Base-by-base conservation (phyloP, 1,140 invertebrate species). In the Aplysia californica region DNA sequence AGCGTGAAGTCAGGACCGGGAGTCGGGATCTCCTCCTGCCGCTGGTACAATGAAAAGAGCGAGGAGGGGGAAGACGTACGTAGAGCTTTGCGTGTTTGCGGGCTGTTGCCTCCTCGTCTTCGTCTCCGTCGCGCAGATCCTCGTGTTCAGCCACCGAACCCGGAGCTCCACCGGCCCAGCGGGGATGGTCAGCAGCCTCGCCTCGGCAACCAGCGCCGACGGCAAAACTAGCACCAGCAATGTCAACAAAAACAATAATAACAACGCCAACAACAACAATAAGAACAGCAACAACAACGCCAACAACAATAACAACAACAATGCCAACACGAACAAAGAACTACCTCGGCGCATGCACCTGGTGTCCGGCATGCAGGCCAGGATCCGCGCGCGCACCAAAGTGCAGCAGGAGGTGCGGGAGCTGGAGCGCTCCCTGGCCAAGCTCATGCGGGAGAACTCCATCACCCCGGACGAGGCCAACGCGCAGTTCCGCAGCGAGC, bases 31-130 rank as follows among this genome's bases (percentile, higher is more conserved):
- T 50, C 10, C 44, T 10, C 26, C 26, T n/a, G n/a, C n/a, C n/a
- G n/a, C n/a, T n/a, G n/a, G n/a, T n/a, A n/a, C n/a, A n/a, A n/a
- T n/a, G n/a, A n/a, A n/a, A n/a, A n/a, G n/a, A n/a, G n/a, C n/a
- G n/a, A n/a, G n/a, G n/a, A n/a, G n/a, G n/a, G n/a, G n/a, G n/a
- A n/a, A n/a, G n/a, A n/a, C n/a, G n/a, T n/a, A n/a, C n/a, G n/a
- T n/a, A n/a, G n/a, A n/a, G n/a, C n/a, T 59, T 2, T 59, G 69
- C 35, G 69, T 72, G 3, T 2, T 72, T 35, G 55, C n/a, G 4
- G 56, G 50, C 31, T 72, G 69, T 36, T 38, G 58, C 23, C 31
- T 72, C 3, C 44, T 72, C 2, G 56, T 72, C 2, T 38, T 72
- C 50, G 4, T 72, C 33, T 58, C 69, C 26, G 36, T 38, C 20